A percentile compares a stretch with the other conserved stretches of the same genome.
Conservation (phyloP, 2,888 invertebrate genomes). For the Sminthurides aquaticus region DNA sequence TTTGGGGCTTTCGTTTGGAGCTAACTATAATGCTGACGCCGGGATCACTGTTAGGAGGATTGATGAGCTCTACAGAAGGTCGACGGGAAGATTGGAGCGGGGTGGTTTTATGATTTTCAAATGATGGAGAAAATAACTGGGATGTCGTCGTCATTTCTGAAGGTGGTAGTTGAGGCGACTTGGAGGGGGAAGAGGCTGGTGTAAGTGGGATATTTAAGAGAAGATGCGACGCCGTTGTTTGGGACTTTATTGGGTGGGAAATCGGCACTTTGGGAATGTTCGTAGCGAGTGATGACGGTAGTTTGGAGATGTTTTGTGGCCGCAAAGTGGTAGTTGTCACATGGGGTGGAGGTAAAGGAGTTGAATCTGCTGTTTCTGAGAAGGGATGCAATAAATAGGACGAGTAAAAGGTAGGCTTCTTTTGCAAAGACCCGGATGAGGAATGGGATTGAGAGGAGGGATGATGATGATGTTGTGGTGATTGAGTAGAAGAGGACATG, state of each 20-base stretch:
- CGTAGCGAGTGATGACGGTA: too few species aligned
- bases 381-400: too few species aligned
- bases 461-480: background rate
- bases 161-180: background rate
- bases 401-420: background rate
- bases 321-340: background rate
- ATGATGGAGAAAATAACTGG: background rate
- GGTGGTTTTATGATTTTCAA: background rate
- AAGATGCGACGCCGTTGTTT: background rate
- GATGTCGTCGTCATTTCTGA: background rate
- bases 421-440: background rate
- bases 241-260: background rate
- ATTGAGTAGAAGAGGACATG: slow-evolving; percentile 12
- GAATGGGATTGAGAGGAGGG: background rate
- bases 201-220: background rate
- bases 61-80: background rate
- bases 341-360: background rate
- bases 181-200: background rate
- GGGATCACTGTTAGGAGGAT: background rate
- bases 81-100: background rate
- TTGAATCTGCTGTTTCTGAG: background rate
- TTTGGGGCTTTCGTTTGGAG: background rate
- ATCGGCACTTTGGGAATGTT: background rate
- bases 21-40: background rate
- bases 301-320: background rate